Base-by-base conservation (phyloP, 2,113 vertebrate genomes). In the Verasper variegatus region DNA sequence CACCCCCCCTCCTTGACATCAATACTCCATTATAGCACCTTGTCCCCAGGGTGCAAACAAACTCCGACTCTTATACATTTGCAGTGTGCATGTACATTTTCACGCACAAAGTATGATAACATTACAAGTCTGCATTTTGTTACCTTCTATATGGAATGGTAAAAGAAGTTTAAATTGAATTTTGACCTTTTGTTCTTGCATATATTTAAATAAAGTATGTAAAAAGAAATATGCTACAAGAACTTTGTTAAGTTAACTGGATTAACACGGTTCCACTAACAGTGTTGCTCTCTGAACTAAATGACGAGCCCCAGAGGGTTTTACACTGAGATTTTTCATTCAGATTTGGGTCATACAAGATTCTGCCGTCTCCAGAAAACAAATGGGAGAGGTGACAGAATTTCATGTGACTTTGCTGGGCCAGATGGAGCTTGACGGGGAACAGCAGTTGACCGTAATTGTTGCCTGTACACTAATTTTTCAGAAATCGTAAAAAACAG, bases 11-110 rank as follows among this genome's bases (percentile, higher is more conserved):
- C 76, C 54, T 71, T 54, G 52, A 90, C 91, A 92, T 93, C 92
- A 92, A 93, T 93, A 92, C 87, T 90, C 87, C 82, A 92, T 92
- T 91, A 92, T 67, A 88, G 62, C 78, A 81, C 78, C 83, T 76
- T 65, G 31, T 31, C 31, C 6, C 31, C 31, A 31, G 31, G 31
- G 31, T 31, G 31, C 31, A 31, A 31, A 31, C 31, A 31, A 31
- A 31, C 31, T 31, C 31, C 6, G 31, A 31, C 31, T 31, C 6
- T 31, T 31, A 31, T 27, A 27, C 27, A 27, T 76, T 62, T 76
- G 74, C 61, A 31, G 26, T 4, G 35, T 20, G 58, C 62, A 61
- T 83, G 52, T 70, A 70, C 60, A 67, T 42, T 51, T 67, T 59
- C 23, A 61, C 31, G 70, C 68, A 70, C 37, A 57, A 57, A 21